Base-by-base conservation (phyloP, 2,888 invertebrate species). In the Caenorhabditis sp. region DNA sequence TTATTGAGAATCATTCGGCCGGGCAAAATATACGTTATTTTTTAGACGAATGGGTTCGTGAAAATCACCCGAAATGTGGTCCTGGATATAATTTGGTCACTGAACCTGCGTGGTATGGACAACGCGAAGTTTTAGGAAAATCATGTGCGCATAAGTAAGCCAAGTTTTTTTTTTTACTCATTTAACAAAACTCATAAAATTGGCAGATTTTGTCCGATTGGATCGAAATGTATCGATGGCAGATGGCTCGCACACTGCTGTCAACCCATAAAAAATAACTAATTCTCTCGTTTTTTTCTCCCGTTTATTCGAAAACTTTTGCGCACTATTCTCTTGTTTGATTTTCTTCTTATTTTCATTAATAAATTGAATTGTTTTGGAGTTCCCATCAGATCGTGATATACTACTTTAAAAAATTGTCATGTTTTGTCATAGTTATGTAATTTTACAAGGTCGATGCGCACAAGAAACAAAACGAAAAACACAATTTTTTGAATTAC, bases 201-300 rank as follows among this genome's bases (percentile, higher is more conserved):
- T 17, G 12, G 21, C 71, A 72, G 71, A 67, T 72, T 72, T 60
- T 72, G 71, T 54, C 71, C 71, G 26, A 23, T 58, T 27, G 71
- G 71, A 31, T 72, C 72, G 20, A 68, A 72, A 54, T 72, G 67
- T 60, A 59, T 68, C 56, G 72, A 67, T 57, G 72, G 68, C 72
- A 72, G 72, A 72, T 72, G 72, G 72, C 59, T 67, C 36, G 72
- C 72, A 57, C 63, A 72, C 27, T 72, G 72, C 72, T 72, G 72
- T 68, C 61, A 56, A 61, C 67, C 72, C 14, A 59, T 21, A 38
- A 59, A 38, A 59, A 26, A 17, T 14, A 20, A 10, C 49, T 59
- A 49, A 49, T 49, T 23, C 21, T 5, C 38, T 21, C 4, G 8
- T 43, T 31, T 31, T 31, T 31, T 31, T 31, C 31, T 23, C 38